Evolutionary conservation across 2,113 vertebrate species (phyloP), one percentile per base, ranked within the genome.

Genomic region (Antechinus flavipes): DNA sequence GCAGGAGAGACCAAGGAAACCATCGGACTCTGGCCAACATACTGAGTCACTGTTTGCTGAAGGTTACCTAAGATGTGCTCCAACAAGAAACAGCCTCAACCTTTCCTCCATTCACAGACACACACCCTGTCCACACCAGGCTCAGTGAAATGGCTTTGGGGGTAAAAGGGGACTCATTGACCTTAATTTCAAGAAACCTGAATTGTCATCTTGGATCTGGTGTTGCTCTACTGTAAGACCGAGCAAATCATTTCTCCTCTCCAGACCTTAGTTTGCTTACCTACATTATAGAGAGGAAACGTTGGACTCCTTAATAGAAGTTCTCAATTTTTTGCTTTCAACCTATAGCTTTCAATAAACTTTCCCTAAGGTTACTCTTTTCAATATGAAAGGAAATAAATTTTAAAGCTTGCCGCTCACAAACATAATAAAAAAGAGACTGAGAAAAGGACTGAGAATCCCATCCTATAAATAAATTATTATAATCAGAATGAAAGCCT

Each of bases 41-140:
- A 90, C 96, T 96, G 97, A 98, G 94, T 97, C 97, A 95, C 96
- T 97, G 90, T 96, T 97, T 96, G 96, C 95, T 0, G 3, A 97
- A 91, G 68, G 96, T 97, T 96, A 94, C 96, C 97, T 96, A 68
- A 94, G 97, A 96, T 91, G 84, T 46, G 94, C 76, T 56, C 93
- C 58, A 91, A 97, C 97, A 97, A 94, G 96, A 95, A 55, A n/a
- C 16, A 90, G 94, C 93, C 56, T 8, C 89, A 92, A 94, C 53
- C 90, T 96, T 54, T 49, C 90, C 93, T 50, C 94, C 90, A 54
- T 90, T 76, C 46, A 89, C 92, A 94, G 84, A 95, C 96, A 94
- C 91, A 52, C 93, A 4, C 89, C 46, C 95, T 0, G 1, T 54
- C 23, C 0, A 46, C 93, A 92, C 96, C 6, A 23, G 56, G 91